These are phyloP conservation scores for Urosaurus nigricauda DNA, from an alignment of 2,797 vertebrate species.

Conservation along the genomic window DNA sequence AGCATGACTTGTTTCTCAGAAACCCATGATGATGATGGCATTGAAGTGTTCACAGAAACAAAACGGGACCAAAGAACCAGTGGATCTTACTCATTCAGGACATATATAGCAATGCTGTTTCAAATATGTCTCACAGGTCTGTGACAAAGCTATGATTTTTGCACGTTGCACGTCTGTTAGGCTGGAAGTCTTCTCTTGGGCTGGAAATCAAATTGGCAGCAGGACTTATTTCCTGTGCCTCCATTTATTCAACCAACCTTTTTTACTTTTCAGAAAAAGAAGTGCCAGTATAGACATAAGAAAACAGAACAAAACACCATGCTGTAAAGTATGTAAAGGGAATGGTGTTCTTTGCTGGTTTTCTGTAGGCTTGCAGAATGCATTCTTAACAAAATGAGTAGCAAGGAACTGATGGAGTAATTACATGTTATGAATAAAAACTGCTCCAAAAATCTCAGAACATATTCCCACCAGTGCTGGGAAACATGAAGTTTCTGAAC, in stretches of 20 bases:
- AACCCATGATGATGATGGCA: no score
- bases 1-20: no score
- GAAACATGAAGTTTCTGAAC: not conserved
- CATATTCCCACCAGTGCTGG: not conserved
- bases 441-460: constrained; percentile 8
- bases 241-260: constrained; percentile 32
- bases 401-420: constrained; percentile 1
- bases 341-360: not conserved
- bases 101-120: not conserved
- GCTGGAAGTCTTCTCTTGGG: not conserved
- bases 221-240: not conserved
- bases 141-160: not conserved
- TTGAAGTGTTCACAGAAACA: no score
- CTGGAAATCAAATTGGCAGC: not conserved
- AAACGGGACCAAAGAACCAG: not conserved
- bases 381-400: not conserved
- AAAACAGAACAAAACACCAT: not conserved
- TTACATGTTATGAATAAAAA: constrained; percentile 28
- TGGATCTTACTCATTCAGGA: not conserved
- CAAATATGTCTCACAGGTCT: not conserved
- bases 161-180: not conserved
- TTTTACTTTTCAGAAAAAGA: not conserved
- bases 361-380: not conserved
- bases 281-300: not conserved
- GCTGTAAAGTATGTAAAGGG: not conserved